Evolutionary conservation across 2,797 vertebrate species (phyloP), one percentile per base, ranked within the genome.

Genomic region (Ctenopoma multispine): DNA sequence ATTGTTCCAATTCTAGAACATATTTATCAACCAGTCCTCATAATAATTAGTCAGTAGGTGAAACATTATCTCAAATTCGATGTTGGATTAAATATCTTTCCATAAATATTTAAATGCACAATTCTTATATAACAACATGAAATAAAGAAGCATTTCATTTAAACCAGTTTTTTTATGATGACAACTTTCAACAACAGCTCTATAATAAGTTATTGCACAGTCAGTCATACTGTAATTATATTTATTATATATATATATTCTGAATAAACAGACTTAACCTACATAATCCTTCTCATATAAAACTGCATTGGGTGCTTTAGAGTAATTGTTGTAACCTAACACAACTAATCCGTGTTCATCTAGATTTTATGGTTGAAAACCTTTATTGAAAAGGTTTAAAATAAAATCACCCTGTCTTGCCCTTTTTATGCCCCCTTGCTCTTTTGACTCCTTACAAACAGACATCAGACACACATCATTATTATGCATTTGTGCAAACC

Each of bases 11-110:
- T 90, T 90, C 80, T 81, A 77, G 65, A 75, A 66, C 83, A 85
- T 88, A 92, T 91, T 93, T 86, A 90, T 91, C 81, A 85, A 77
- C 49, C 71, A 65, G 69, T 51, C 27, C 61, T 69, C 50, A 64
- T 82, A 72, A 75, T 84, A 84, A 83, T 90, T 81, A 88, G 73
- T 68, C 72, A 70, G 54, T 23, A 49, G 15, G 38, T 61, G 66
- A 72, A 72, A 61, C 34, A 43, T 18, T 18, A 12, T 49, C 27
- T 75, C 64, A 43, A 40, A 60, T 79, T 53, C 54, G 20, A 63
- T 40, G 29, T 38, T 44, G 24, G 36, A 74, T 46, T 53, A 2
- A 41, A 76, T 24, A 59, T 36, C 11, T 64, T 13, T 49, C 21
- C 29, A 50, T 44, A 69, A n/a, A 13, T 2, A 43, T 76, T 8